Evolutionary conservation across 2,888 invertebrate species (phyloP).

Genomic region (Euplexia lucipara): DNA sequence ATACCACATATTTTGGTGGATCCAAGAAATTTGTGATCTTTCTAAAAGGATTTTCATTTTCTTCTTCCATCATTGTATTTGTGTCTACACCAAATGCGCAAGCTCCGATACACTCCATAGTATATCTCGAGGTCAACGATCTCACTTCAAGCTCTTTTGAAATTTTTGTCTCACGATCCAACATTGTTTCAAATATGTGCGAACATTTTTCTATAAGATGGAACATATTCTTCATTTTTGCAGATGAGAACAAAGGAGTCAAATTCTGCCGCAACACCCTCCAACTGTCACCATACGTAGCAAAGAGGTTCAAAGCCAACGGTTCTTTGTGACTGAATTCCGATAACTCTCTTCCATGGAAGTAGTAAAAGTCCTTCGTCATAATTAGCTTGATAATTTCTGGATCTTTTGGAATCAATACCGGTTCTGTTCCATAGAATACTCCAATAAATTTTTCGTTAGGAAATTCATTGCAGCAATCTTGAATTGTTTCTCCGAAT

Average conservation of each 20-base stretch:
- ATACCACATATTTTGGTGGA: constrained; percentile 20
- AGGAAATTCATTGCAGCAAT: constrained; percentile 68
- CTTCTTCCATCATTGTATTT: constrained; percentile 44
- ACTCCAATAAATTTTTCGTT: constrained; percentile 71
- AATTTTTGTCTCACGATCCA: constrained; percentile 46
- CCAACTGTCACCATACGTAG: constrained; percentile 60
- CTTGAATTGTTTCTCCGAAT: constrained; percentile 47
- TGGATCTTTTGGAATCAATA: constrained; percentile 71
- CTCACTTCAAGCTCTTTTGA: constrained; percentile 43
- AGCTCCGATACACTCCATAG: constrained; percentile 61
- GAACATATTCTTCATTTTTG: constrained; percentile 67
- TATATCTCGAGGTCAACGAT: constrained; percentile 50
- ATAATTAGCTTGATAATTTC: constrained; percentile 71
- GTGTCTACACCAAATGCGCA: constrained; percentile 47
- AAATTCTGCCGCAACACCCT: constrained; percentile 63
- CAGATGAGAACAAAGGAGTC: constrained; percentile 63
- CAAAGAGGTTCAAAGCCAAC: constrained; percentile 51
- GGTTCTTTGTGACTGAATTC: constrained; percentile 57
- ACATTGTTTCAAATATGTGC: constrained; percentile 43
- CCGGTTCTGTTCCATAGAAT: constrained; percentile 72
- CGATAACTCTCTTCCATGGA: constrained; percentile 69
- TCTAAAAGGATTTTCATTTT: constrained; percentile 35
- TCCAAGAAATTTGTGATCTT: constrained; percentile 4
- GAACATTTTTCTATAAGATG: constrained; percentile 61
- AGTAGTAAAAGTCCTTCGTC: constrained; percentile 73